phyloP scores from a whole-genome alignment of 2,888 invertebrate species.

The Atherix ibis region DNA sequence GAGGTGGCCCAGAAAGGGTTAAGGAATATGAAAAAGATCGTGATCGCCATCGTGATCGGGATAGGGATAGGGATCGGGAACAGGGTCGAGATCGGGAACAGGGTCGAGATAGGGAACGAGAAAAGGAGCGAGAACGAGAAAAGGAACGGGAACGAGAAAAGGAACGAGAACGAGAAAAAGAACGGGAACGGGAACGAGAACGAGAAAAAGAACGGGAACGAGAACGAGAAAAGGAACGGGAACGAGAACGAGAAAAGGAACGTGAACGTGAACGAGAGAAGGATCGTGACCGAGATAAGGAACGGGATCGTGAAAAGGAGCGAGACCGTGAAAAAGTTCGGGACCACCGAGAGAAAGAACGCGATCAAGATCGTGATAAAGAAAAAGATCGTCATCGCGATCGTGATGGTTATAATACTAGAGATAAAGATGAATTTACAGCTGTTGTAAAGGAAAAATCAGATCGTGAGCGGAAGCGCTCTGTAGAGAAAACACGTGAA shows the following conservation, averaged over 20 bases:
- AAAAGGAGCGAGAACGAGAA: conserved; percentile 14
- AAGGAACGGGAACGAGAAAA: conserved; percentile 21
- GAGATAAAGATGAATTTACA: conserved; percentile 15
- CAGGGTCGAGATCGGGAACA: too few species aligned
- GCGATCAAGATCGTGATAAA: conserved; percentile 16
- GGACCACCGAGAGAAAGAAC: conserved; percentile 20
- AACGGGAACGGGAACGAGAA: conserved; percentile 23
- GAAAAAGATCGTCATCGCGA: conserved; percentile 22
- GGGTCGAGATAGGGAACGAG: conserved; percentile 10
- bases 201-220: too few species aligned
- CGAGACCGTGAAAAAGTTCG: conserved; percentile 24
- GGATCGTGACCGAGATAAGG: conserved; percentile 11
- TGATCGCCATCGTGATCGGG: too few species aligned
- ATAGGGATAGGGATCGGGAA: too few species aligned
- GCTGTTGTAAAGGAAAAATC: conserved; percentile 19
- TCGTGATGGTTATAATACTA: conserved; percentile 18
- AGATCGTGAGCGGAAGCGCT: conserved; percentile 22
- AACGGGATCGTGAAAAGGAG: conserved; percentile 16
- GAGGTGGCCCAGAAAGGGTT: too few species aligned
- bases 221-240: too few species aligned
- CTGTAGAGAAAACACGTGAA: conserved; percentile 14
- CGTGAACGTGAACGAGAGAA: too few species aligned
- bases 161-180: conserved; percentile 18
- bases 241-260: too few species aligned
- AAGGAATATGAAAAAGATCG: too few species aligned